Base-by-base conservation (phyloP, 2,113 vertebrate species). In the Odocoileus hemionus region DNA sequence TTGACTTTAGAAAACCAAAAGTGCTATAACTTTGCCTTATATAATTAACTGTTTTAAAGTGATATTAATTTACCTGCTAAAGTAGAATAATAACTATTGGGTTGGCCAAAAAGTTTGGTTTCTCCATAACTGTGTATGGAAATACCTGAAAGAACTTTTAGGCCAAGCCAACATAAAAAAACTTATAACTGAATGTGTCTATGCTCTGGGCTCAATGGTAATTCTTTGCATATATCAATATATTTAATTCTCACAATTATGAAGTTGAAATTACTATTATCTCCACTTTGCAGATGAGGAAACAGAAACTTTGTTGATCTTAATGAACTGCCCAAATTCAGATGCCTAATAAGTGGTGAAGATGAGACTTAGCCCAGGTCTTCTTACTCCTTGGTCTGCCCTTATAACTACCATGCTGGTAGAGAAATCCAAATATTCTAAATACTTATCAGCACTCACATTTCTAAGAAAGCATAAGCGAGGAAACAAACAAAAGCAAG, bases 21-120 rank as follows among this genome's bases (percentile, higher is more conserved):
- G 43, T 70, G n/a, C 58, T 95, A 11, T 91, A 88, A 60, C 60
- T 89, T 93, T 85, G 60, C 47, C 23, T 98, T 54, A 83, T 54
- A 28, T 33, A 55, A 95, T 30, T 67, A 87, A 25, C 26, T 64
- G 13, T 54, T 97, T 60, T 54, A 76, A 92, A 91, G 61, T 57
- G 57, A 26, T 90, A 79, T n/a, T 43, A 84, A 80, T 90, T 95
- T 60, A 78, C 21, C 13, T 58, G 83, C 13, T 85, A 61, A 80
- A 21, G 39, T 25, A 88, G 64, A 61, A 67, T 26, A 70, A 39
- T 47, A 85, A 39, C 87, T 88, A 43, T 26, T 2, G 12, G 70
- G 39, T 43, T 76, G 70, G 70, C 39, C 39, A 76, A 43, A 76
- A 43, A 76, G 6, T 15, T 76, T 43, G 39, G 23, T 43, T 43